phyloP scores from a whole-genome alignment of 2,888 invertebrate genomes.

The Alcis repandata region DNA sequence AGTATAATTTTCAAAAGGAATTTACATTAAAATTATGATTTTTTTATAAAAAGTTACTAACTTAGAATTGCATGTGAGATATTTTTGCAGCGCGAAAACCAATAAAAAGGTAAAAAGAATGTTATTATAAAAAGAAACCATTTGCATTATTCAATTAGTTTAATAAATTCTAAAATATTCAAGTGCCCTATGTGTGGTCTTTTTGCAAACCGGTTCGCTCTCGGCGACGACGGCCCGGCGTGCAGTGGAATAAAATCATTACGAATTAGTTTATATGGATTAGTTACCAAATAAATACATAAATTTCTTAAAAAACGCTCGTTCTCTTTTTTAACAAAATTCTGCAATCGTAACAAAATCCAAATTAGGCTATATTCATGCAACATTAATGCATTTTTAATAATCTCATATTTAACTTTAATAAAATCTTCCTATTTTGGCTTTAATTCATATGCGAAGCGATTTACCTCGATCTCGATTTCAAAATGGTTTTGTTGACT shows the following conservation, averaged over 20 bases:
- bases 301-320: conserved; percentile 27
- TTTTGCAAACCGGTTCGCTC: conserved; percentile 22
- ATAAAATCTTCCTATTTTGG: conserved; percentile 47
- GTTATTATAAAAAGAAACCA: too few relatives aligned
- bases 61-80: too few relatives aligned
- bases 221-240: conserved; percentile 1
- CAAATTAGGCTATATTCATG: conserved; percentile 35
- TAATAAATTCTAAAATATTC: conserved; percentile 15
- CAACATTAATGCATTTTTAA: conserved; percentile 41
- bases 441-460: conserved; percentile 27
- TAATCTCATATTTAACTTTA: conserved; percentile 36
- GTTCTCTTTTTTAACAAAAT: conserved; percentile 33
- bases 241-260: conserved; percentile 31
- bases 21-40: too few relatives aligned
- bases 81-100: too few relatives aligned
- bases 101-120: background rate
- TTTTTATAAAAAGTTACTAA: too few relatives aligned
- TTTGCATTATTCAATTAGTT: conserved; percentile 2
- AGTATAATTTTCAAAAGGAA: too few relatives aligned
- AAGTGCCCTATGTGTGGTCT: conserved; percentile 17
- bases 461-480: conserved; percentile 48
- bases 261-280: conserved; percentile 36
- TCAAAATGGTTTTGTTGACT: conserved; percentile 32
- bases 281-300: conserved; percentile 13
- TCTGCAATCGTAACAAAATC: conserved; percentile 28